A percentile compares a stretch with the other conserved stretches of the same genome.
phyloP scores from a whole-genome alignment of 2,113 vertebrate species.

The Dasypus novemcinctus region DNA sequence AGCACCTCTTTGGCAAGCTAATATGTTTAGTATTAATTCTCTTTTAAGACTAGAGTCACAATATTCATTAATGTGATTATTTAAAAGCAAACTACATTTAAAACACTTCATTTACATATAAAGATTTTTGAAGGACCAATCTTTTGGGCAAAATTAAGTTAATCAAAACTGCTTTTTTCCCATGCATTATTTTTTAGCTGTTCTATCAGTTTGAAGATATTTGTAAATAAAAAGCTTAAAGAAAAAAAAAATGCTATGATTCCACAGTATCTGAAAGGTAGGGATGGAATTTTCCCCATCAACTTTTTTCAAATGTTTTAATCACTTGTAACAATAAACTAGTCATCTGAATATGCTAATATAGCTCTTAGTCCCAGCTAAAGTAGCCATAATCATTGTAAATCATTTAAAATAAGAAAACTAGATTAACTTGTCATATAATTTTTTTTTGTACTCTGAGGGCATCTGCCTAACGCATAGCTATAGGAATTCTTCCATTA shows the following conservation, averaged over 20 bases:
- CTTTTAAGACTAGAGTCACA: accelerated
- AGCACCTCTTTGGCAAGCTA: too few relatives aligned
- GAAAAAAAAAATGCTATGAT: background rate
- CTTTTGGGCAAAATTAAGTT: background rate
- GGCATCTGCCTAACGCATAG: background rate
- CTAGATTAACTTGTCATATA: background rate
- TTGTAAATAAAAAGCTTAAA: too few relatives aligned
- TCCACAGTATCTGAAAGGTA: background rate
- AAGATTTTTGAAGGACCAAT: too few relatives aligned
- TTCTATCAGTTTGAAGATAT: too few relatives aligned
- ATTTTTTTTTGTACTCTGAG: background rate
- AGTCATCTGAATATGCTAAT: background rate
- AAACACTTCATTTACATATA: too few relatives aligned
- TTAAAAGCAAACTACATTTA: background rate
- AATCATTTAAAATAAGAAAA: conserved; percentile 31
- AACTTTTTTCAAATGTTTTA: background rate
- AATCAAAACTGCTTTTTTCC: background rate
- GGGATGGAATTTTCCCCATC: background rate
- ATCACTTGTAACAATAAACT: background rate
- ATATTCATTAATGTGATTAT: background rate
- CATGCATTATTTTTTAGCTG: too few relatives aligned
- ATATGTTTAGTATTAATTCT: too few relatives aligned
- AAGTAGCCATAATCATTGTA: background rate
- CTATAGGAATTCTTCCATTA: conserved; percentile 9
- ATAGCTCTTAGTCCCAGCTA: background rate